Evolutionary conservation across 2,113 vertebrate genomes (phyloP), one percentile per base, ranked within the genome.

Genomic region (Hystrix brachyura): DNA sequence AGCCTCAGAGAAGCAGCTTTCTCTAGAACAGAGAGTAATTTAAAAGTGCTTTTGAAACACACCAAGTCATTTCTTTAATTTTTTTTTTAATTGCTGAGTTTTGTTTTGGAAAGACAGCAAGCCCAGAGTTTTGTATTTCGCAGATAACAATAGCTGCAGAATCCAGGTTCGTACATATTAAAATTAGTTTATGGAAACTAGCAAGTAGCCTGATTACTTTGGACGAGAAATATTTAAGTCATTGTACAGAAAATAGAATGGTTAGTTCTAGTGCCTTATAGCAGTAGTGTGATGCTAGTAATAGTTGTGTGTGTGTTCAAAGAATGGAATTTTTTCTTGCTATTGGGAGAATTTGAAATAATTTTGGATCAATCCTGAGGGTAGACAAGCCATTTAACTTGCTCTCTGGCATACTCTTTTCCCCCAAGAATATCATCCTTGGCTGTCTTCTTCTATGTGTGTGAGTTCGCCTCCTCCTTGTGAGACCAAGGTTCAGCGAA

Each of bases 1-100:
- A 92, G 97, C 98, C 95, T 97, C 98, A 94, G 98, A 98, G 98
- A 98, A 92, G 97, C 94, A 43, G 94, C 98, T 98, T 98, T 98
- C 97, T 96, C 53, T 96, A 95, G 97, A 98, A 98, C 96, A 97
- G 93, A 94, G 78, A 89, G 95, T 97, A 95, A 98, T 98, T 98
- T 97, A 87, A 96, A 98, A 98, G 97, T 69, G 69, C 8, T 92
- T 91, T 98, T 97, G 93, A 98, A 98, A 95, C 87, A 96, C 91
- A 84, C 53, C 78, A 98, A 93, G 85, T 97, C 94, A 97, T 90
- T 98, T 98, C 96, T 98, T 98, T 38, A 97, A 8, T 43, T 38
- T 46, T 38, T 29, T 13, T 29, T 97, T 55, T 3, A 93, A 89
- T 95, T 97, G 95, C 74, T 94, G 64, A 95, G 87, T 82, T 88